Base-by-base conservation (phyloP, 2,888 invertebrate genomes). In the Pseudococcus longispinus region DNA sequence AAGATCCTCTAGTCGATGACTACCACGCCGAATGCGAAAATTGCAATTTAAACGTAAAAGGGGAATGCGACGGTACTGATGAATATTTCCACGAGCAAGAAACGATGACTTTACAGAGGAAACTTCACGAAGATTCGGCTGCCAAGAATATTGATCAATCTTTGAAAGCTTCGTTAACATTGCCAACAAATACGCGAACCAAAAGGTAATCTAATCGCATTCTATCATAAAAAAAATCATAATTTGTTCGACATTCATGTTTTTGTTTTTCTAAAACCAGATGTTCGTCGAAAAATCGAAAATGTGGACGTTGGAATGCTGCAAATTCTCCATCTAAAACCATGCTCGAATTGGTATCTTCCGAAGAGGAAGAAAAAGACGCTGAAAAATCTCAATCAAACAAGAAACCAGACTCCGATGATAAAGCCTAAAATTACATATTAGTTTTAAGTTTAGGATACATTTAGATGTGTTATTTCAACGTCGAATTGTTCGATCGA, bases 11-110 rank as follows among this genome's bases (percentile, higher is more conserved):
- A 1, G 86, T 86, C n/a, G 95, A 95, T 90, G 95, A 95, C 91
- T 95, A 95, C 90, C 93, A 95, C 89, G 95, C 94, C 91, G 96
- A 96, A 91, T 96, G 96, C 91, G 96, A 95, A 91, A 96, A 96
- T 92, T 96, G 96, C 91, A 95, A 96, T 91, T 94, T 95, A 32
- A 89, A 89, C 85, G 89, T 89, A 32, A 88, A 88, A 77, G 87
- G 85, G 46, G 88, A 87, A 46, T 94, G 94, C 51, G 88, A 87
- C 65, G 94, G 94, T 89, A 94, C 94, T 88, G 93, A 94, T 88
- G 93, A 93, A 90, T 93, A 93, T 90, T 91, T 93, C 88, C 89
- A 89, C 85, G 93, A 93, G 89, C 92, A 93, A 88, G 93, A 93
- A 90, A 94, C 94, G 1, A 94, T 94, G 94, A 94, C 94, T 51